phyloP scores from a whole-genome alignment of 1,140 invertebrate species.

The Thereuonema tuberculata region DNA sequence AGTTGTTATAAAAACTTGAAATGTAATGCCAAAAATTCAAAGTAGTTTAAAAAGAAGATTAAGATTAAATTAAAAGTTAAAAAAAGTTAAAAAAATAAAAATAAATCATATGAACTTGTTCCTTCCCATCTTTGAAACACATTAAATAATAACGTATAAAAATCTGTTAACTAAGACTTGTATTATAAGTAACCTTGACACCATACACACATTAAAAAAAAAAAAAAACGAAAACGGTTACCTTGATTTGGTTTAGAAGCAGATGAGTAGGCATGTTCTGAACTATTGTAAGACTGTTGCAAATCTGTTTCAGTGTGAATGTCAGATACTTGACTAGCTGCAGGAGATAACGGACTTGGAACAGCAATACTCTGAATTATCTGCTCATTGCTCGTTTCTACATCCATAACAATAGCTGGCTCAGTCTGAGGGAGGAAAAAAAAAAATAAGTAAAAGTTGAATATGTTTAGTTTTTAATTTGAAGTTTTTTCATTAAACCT shows the following conservation, averaged over 20 bases:
- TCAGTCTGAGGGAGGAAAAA: neutral
- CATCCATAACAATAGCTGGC: constrained; percentile 4
- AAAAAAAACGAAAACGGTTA: neutral
- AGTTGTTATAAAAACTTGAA: no score
- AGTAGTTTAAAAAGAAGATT: no score
- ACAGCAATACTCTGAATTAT: neutral
- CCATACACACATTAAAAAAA: no score
- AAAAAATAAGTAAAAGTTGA: neutral
- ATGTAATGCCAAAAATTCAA: no score
- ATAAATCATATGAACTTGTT: no score
- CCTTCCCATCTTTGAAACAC: no score
- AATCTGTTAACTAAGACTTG: no score
- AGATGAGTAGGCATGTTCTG: constrained; percentile 40
- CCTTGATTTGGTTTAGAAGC: constrained; percentile 28
- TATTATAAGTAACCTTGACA: no score
- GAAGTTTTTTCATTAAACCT: neutral
- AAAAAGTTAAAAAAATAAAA: no score
- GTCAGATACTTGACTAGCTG: neutral
- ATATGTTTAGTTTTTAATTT: no score
- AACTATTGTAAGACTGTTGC: constrained; percentile 19
- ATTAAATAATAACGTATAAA: no score
- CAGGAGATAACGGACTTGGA: neutral
- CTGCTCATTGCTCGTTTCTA: constrained; percentile 1
- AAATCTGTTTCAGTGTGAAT: constrained; percentile 3
- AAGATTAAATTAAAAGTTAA: no score